A percentile compares a stretch with the other conserved stretches of the same genome.
Evolutionary conservation across 2,113 vertebrate genomes (phyloP).

Genomic region (Pelusios castaneus): DNA sequence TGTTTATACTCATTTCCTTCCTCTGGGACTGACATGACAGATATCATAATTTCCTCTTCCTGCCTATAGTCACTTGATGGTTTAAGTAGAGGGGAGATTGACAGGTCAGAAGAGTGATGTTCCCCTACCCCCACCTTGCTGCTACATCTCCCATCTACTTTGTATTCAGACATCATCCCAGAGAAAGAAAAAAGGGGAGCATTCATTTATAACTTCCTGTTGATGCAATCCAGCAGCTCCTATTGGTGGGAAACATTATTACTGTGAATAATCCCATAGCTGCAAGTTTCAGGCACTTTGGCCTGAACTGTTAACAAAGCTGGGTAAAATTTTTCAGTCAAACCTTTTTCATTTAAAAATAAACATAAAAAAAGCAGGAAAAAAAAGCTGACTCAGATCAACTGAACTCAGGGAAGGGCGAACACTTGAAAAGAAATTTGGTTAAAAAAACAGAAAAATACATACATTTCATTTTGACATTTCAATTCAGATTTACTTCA

Average conservation of each 20-base stretch:
- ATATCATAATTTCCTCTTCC: not conserved
- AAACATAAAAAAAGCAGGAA: no score
- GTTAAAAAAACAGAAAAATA: no score
- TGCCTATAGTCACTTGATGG: not conserved
- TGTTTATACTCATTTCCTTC: not conserved
- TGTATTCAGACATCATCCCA: not conserved
- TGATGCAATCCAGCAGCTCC: not conserved
- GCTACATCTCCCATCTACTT: not conserved
- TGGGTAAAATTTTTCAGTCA: not conserved
- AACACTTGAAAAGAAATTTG: no score
- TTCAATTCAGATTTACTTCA: not conserved
- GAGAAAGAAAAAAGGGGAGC: not conserved
- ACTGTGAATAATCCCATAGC: not conserved
- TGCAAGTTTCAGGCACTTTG: not conserved
- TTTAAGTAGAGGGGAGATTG: slow-evolving; percentile 9
- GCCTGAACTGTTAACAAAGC: not conserved
- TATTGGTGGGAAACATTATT: not conserved
- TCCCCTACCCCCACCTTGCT: not conserved
- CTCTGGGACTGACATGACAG: not conserved
- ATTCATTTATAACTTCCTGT: not conserved
- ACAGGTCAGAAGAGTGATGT: not conserved
- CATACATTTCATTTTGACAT: not conserved
- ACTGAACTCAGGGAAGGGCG: no score
- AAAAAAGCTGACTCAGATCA: no score
- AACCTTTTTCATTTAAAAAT: not conserved